Percentiles rank a stretch among this genome's conserved stretches.
These are phyloP conservation scores for Bergia puertoricense DNA, from an alignment of 92 coral and sea anemone species.

Conservation along the genomic window DNA sequence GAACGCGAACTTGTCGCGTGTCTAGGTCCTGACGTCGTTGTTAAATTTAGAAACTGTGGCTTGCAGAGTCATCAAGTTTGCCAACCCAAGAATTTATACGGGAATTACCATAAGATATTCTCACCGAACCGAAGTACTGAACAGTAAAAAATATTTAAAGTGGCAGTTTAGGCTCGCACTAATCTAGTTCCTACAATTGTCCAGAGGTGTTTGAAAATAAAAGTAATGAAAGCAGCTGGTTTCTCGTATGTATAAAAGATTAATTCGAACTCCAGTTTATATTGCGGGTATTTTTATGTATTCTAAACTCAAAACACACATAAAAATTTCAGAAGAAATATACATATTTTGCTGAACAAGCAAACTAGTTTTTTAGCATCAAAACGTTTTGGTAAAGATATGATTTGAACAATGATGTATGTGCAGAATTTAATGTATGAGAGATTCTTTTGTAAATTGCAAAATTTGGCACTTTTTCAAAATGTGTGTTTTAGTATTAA, in stretches of 20 bases:
- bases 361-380: neutral
- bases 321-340: no score
- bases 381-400: neutral
- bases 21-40: constrained; percentile 28
- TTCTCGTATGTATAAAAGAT: neutral
- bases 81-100: neutral
- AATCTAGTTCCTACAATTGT: neutral
- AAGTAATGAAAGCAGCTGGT: neutral
- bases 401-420: no score
- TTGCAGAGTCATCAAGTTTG: neutral
- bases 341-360: neutral
- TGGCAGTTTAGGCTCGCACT: neutral
- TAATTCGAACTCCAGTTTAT: neutral
- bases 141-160: neutral
- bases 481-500: neutral
- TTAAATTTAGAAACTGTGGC: constrained; percentile 5
- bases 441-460: neutral
- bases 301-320: neutral
- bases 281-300: neutral
- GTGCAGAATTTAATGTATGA: neutral
- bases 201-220: neutral
- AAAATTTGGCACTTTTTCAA: neutral
- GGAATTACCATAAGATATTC: neutral
- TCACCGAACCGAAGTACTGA: neutral
- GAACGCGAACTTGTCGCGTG: neutral